Conservation (phyloP, 2,797 vertebrate genomes). For the Silurus lanzhouensis region DNA sequence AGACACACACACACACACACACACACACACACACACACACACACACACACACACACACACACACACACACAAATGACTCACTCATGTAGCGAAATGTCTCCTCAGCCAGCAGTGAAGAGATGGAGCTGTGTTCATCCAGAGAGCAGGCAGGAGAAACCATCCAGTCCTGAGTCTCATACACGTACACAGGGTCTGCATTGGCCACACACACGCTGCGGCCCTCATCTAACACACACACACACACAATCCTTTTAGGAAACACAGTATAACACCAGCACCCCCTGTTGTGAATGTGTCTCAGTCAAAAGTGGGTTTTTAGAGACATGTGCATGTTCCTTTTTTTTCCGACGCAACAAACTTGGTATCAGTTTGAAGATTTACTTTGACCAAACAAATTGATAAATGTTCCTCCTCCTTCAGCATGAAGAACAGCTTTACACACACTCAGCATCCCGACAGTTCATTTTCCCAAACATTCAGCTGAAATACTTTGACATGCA, state of each 20-base stretch:
- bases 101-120: slow-evolving; percentile 82
- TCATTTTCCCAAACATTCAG: too few species aligned
- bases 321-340: too few species aligned
- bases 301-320: too few species aligned
- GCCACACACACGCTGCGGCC: slow-evolving; percentile 60
- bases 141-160: slow-evolving; percentile 71
- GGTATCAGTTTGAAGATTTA: too few species aligned
- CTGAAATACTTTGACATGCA: too few species aligned
- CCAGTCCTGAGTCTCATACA: slow-evolving; percentile 90
- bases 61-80: slow-evolving; percentile 69
- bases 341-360: too few species aligned
- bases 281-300: too few species aligned
- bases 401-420: too few species aligned
- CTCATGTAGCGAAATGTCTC: slow-evolving; percentile 95
- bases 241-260: neutral
- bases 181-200: slow-evolving; percentile 81
- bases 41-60: slow-evolving; percentile 33
- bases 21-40: slow-evolving; percentile 18
- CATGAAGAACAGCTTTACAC: too few species aligned
- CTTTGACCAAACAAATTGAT: too few species aligned
- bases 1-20: slow-evolving; percentile 4
- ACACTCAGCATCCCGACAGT: too few species aligned
- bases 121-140: slow-evolving; percentile 67
- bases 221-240: slow-evolving; percentile 66
- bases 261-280: too few species aligned